Base-by-base conservation (phyloP, 1,140 invertebrate genomes). In the Coboldia fuscipes region DNA sequence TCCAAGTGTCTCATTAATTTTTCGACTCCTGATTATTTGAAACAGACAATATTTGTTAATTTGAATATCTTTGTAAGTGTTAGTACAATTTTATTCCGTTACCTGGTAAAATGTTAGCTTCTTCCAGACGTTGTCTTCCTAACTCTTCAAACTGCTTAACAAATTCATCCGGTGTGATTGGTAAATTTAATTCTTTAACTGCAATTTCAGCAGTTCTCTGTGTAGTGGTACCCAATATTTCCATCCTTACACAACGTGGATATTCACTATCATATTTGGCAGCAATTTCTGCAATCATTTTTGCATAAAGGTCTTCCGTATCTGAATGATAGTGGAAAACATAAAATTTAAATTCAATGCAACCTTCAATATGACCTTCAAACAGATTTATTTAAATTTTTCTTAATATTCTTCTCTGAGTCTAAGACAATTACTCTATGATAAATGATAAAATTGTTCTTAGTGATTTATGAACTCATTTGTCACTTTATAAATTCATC, bases 141-240 rank as follows among this genome's bases (percentile, higher is more conserved):
- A 69, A 50, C 24, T 55, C 57, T 39, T 67, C 52, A 43, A 71
- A 62, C 33, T 66, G 56, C 16, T 64, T 43, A 40, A 66, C 56
- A 49, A 74, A 86, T 45, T 86, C 67, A 24, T 67, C 63, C 4
- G 70, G 57, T 13, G 66, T 66, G 12, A 84, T 48, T 0, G 80
- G 78, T 30, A 88, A 57, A 29, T 70, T 60, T 40, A 79, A 61
- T 45, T 70, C 66, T 39, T 70, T 64, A 38, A 85, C 72, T 19
- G 79, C 62, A 36, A 82, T 71, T 46, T 72, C 63, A 12, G 72
- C 72, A 13, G 76, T 67, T 33, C 75, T 67, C 33, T 60, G 54
- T 46, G 80, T 73, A 21, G 72, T 73, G 30, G 69, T 72, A 26
- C 84, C 82, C 52, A 84, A 65, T 23, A 76, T 62, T 49, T 70